phyloP scores from a whole-genome alignment of 2,113 vertebrate species.

The Trachemys scripta region DNA sequence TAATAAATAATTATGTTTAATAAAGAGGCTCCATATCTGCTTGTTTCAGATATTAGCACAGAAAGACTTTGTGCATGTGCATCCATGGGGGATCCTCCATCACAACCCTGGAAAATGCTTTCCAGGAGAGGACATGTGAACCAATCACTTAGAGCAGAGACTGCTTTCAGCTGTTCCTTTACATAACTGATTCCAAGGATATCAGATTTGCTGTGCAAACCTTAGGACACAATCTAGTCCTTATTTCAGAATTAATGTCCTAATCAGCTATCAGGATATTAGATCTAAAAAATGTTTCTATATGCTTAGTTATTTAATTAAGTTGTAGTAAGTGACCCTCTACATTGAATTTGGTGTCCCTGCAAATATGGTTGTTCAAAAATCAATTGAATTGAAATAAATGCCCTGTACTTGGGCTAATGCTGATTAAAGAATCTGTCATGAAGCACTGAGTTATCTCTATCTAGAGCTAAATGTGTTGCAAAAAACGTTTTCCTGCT shows the following conservation, averaged over 20 bases:
- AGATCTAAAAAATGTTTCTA: not conserved
- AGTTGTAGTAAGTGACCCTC: slow-evolving; percentile 21
- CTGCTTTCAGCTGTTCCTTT: not conserved
- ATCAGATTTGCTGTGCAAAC: not conserved
- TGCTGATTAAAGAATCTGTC: not conserved
- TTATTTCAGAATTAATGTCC: slow-evolving; percentile 33
- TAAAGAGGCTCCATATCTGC: not conserved
- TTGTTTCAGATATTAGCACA: not conserved
- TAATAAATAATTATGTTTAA: not conserved
- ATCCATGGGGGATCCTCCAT: not conserved
- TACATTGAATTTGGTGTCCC: slow-evolving; percentile 34
- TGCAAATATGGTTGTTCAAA: slow-evolving; percentile 28
- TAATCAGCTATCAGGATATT: slow-evolving; percentile 32
- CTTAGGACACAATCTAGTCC: not conserved
- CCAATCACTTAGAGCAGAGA: not conserved
- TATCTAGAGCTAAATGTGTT: not conserved
- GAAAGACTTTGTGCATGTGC: not conserved
- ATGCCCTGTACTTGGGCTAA: not conserved
- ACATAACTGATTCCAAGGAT: not conserved
- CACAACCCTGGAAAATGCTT: not conserved
- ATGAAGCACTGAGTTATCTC: not conserved
- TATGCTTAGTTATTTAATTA: not conserved
- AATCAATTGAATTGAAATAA: slow-evolving; percentile 23
- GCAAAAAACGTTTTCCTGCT: not conserved
- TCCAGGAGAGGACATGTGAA: not conserved